These are phyloP conservation scores for Eufriesea mexicana DNA, from an alignment of 1,140 invertebrate genomes.

Conservation along the genomic window DNA sequence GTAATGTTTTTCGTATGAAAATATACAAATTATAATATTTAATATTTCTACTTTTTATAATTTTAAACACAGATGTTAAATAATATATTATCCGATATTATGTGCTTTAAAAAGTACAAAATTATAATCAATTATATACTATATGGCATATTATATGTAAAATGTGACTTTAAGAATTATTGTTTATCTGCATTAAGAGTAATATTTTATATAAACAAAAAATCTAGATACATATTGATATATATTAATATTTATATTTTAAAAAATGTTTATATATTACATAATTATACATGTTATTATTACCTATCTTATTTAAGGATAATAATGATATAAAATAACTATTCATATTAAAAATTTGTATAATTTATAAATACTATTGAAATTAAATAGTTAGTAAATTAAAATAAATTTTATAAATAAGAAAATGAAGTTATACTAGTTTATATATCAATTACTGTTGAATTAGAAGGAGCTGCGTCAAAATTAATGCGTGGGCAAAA, in stretches of 20 bases:
- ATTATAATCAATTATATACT: background rate
- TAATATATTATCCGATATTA: background rate
- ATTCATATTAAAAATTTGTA: background rate
- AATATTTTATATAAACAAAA: background rate
- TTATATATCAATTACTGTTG: too few species aligned
- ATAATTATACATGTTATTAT: background rate
- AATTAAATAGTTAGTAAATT: too few species aligned
- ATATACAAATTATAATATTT: slow-evolving; percentile 11
- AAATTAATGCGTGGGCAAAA: too few species aligned
- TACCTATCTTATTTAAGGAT: background rate
- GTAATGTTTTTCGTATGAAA: slow-evolving; percentile 16
- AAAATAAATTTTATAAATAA: background rate
- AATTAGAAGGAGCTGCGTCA: too few species aligned
- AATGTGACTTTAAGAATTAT: background rate
- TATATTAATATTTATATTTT: background rate
- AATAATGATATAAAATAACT: background rate
- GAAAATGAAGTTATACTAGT: background rate
- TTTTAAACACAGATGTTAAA: background rate
- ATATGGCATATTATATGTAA: background rate
- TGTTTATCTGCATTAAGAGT: background rate
- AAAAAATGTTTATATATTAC: background rate
- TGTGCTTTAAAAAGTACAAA: too few species aligned
- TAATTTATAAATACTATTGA: background rate
- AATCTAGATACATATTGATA: background rate
- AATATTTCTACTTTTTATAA: background rate